Percentiles rank a stretch among this genome's conserved stretches.
Conservation (phyloP, 1,140 invertebrate species). For the Lasaia peninsularis region DNA sequence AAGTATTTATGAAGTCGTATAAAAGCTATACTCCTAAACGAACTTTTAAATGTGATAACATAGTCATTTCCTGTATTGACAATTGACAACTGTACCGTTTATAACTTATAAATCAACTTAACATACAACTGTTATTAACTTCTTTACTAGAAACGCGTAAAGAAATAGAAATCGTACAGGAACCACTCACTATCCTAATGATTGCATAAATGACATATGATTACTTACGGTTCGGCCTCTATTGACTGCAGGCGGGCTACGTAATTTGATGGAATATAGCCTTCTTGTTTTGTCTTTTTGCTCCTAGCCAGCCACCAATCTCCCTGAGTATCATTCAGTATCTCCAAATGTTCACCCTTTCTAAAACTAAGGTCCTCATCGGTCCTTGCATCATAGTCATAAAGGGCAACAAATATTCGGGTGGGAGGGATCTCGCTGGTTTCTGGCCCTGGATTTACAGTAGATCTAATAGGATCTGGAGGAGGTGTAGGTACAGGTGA, state of each 20-base stretch:
- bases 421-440: slow-evolving; percentile 80
- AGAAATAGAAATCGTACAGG: slow-evolving; percentile 60
- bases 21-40: too few relatives aligned
- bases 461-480: slow-evolving; percentile 80
- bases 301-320: slow-evolving; percentile 99
- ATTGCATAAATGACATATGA: slow-evolving; percentile 66
- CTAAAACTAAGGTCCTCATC: slow-evolving; percentile 99
- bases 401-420: slow-evolving; percentile 97
- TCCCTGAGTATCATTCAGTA: slow-evolving; percentile 96
- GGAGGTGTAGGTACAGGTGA: slow-evolving; percentile 82
- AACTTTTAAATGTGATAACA: neutral
- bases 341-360: slow-evolving; percentile 98
- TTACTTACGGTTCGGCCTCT: slow-evolving; percentile 98
- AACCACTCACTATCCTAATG: slow-evolving; percentile 58
- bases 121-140: slow-evolving; percentile 17
- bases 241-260: slow-evolving; percentile 99
- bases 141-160: slow-evolving; percentile 35
- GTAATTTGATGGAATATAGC: slow-evolving; percentile 99
- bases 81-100: neutral
- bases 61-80: neutral
- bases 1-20: too few relatives aligned
- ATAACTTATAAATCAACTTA: neutral
- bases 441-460: slow-evolving; percentile 65
- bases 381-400: slow-evolving; percentile 99
- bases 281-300: slow-evolving; percentile 95